These are phyloP conservation scores for Rallus limicola DNA, from an alignment of 2,113 vertebrate species.

Conservation along the genomic window DNA sequence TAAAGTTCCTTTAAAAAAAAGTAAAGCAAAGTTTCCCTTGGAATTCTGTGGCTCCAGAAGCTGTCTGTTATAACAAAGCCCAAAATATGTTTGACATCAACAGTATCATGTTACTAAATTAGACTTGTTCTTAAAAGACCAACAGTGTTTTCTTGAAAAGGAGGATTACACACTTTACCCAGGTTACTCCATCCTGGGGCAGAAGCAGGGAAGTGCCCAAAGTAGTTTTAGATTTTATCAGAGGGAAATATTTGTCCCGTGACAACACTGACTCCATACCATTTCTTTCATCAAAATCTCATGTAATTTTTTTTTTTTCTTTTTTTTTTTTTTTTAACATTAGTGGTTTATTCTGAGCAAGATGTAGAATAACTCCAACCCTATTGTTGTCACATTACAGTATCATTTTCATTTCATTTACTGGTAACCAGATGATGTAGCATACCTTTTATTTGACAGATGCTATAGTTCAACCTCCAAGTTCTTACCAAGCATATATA, in stretches of 20 bases:
- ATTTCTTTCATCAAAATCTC: background rate
- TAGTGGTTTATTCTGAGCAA: background rate
- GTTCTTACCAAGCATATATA: background rate
- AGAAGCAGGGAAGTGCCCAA: rapidly evolving
- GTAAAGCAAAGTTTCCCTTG: background rate
- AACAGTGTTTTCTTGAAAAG: background rate
- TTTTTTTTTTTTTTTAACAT: background rate
- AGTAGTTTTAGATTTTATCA: background rate
- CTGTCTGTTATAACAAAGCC: background rate
- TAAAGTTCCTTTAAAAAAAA: background rate
- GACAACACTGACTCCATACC: background rate
- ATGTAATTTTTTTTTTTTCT: background rate
- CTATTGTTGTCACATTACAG: background rate
- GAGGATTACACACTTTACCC: background rate
- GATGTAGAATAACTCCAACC: background rate
- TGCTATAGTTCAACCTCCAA: background rate
- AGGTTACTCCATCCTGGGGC: background rate
- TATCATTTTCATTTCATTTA: background rate
- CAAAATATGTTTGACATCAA: rapidly evolving
- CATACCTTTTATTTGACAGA: background rate
- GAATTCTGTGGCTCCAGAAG: background rate
- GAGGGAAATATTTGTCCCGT: background rate
- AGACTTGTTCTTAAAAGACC: rapidly evolving
- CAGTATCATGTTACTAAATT: background rate
- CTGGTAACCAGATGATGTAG: background rate